Base-by-base conservation (phyloP, 2,888 invertebrate genomes). In the Agriotes lineatus region DNA sequence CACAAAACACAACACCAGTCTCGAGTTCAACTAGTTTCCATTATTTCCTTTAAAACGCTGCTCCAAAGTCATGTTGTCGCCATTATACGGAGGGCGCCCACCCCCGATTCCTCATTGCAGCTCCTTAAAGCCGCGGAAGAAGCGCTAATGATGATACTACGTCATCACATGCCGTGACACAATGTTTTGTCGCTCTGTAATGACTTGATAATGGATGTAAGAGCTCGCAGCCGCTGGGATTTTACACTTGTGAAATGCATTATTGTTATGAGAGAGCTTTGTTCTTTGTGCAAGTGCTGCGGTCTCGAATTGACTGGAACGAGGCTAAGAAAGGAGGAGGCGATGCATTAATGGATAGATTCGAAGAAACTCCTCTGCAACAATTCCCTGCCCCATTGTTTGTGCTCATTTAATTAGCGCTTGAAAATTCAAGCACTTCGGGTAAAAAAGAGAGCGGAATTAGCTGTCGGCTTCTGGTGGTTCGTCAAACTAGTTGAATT, bases 161-260 rank as follows among this genome's bases (percentile, higher is more conserved):
- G 76, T 77, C 77, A 78, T 77, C 78, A 74, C 75, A 73, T 70
- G 73, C 75, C 75, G 75, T 75, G 74, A 74, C 76, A 77, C 75
- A 77, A 74, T 77, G 76, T 77, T 78, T 77, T 77, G 77, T 78
- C 76, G 76, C 72, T 72, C 72, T 76, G 74, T 78, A 78, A 79
- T 78, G 78, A 78, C 76, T 74, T 75, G 73, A 77, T 77, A 78
- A 77, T 78, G 79, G 76, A 72, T 75, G 78, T 76, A 76, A 77
- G 77, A 75, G 73, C 72, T 72, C 70, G 60, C 68, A 74, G 73
- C 68, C 73, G 71, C 74, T 71, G 70, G 70, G 76, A 77, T 78
- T 78, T 77, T 76, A 75, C 73, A 76, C 73, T 74, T 68, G 75
- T 69, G 74, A 76, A 78, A 77, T 76, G 77, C 76, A 78, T 77